phyloP scores from a whole-genome alignment of 53 echinoderm and acorn worm genomes.

The Patiria pectinifera region DNA sequence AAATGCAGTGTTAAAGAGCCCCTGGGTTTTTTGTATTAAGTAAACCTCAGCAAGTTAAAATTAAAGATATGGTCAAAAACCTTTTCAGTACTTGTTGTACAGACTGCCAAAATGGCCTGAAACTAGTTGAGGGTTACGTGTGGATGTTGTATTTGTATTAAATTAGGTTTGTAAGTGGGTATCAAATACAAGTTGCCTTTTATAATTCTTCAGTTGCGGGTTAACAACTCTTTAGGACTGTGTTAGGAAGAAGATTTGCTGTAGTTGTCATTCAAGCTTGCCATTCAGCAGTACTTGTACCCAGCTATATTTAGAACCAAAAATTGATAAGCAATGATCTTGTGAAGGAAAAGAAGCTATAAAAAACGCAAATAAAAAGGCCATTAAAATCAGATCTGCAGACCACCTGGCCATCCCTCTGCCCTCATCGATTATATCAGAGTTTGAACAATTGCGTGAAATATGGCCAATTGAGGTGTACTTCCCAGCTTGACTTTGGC shows the following conservation, averaged over 20 bases:
- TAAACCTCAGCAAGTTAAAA: no score
- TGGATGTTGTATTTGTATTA: background rate
- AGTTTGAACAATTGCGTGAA: conserved; percentile 10
- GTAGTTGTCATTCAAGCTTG: no score
- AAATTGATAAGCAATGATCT: background rate
- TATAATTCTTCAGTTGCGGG: no score
- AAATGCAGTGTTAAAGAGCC: no score
- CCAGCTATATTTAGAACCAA: conserved; percentile 1
- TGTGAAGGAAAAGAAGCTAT: background rate
- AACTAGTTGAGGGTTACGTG: background rate
- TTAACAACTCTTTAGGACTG: no score
- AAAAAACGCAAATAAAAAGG: background rate
- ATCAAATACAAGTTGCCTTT: background rate
- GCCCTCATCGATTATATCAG: background rate
- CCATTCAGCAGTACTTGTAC: no score
- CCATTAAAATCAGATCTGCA: conserved; percentile 12
- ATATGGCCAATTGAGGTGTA: conserved; percentile 1
- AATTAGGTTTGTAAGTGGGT: background rate
- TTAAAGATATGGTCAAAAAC: no score
- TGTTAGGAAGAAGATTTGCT: no score
- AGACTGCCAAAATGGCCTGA: background rate
- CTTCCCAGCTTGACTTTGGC: conserved; percentile 30
- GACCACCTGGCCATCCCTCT: background rate
- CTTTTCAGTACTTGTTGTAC: no score
- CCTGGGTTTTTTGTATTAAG: no score